A percentile compares a stretch with the other conserved stretches of the same genome.
Conservation (phyloP, 23 tunicate species). For the Trididemnum nubilum region DNA sequence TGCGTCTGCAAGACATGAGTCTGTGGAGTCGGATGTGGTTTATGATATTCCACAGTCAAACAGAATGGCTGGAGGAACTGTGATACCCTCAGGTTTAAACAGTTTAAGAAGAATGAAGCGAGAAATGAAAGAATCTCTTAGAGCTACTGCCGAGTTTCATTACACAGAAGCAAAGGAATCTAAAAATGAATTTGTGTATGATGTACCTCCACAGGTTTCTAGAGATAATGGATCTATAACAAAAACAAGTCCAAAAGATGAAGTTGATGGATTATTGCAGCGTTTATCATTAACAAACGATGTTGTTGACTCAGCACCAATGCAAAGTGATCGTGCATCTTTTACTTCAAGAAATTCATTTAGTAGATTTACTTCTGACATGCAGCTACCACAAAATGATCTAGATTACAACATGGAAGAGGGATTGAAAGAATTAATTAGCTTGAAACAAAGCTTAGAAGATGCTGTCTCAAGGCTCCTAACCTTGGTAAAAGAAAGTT, state of each 20-base stretch:
- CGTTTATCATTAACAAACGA: conserved; percentile 34
- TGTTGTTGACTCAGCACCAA: background rate
- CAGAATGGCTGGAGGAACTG: conserved; percentile 15
- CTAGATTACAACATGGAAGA: conserved; percentile 47
- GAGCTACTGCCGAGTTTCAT: background rate
- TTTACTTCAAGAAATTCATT: conserved; percentile 57
- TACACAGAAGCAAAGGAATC: background rate
- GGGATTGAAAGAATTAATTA: conserved; percentile 53
- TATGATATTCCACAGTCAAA: conserved; percentile 88
- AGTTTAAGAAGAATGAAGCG: conserved; percentile 67
- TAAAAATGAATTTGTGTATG: conserved; percentile 70
- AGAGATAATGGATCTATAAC: conserved; percentile 31
- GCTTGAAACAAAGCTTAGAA: conserved; percentile 66
- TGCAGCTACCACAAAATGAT: conserved; percentile 41
- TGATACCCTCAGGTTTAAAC: conserved; percentile 52
- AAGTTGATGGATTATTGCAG: conserved; percentile 52
- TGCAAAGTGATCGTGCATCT: conserved; percentile 40
- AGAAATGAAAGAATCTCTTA: conserved; percentile 35
- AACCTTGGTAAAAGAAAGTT: conserved; percentile 76
- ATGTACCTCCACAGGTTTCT: conserved; percentile 83
- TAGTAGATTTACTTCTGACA: conserved; percentile 65
- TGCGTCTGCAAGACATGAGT: conserved; percentile 39
- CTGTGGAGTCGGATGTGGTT: conserved; percentile 66
- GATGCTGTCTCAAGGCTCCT: conserved; percentile 76
- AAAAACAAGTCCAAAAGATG: conserved; percentile 40